Conservation (phyloP, 2,888 invertebrate species). For the Epirrhoe tristata region DNA sequence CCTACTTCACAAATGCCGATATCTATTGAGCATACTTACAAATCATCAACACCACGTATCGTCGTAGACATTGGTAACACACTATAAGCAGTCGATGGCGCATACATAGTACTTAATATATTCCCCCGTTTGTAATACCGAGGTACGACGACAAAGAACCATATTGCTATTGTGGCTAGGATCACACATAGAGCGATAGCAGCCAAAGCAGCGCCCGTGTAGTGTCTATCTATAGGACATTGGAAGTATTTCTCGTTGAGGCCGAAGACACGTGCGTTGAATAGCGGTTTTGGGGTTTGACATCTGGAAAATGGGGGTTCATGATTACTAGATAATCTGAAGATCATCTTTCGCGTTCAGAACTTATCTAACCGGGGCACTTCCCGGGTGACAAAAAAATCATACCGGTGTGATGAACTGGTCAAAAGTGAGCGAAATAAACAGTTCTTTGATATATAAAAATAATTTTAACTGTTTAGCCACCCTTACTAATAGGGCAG, state of each 20-base stretch:
- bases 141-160: slow-evolving; percentile 70
- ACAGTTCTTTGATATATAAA: too few species aligned
- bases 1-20: too few species aligned
- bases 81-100: slow-evolving; percentile 59
- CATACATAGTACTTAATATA: slow-evolving; percentile 53
- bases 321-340: neutral
- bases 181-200: slow-evolving; percentile 57
- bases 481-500: too few species aligned
- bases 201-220: slow-evolving; percentile 56
- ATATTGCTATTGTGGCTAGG: slow-evolving; percentile 61
- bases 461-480: too few species aligned
- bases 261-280: slow-evolving; percentile 75
- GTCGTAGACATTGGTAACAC: slow-evolving; percentile 57
- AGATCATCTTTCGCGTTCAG: too few species aligned
- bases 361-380: neutral
- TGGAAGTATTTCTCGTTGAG: slow-evolving; percentile 72
- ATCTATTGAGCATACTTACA: neutral
- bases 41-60: slow-evolving; percentile 23
- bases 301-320: slow-evolving; percentile 75
- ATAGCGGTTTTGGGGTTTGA: slow-evolving; percentile 66
- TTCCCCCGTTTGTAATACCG: slow-evolving; percentile 53
- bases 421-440: too few species aligned
- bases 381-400: too few species aligned
- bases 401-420: too few species aligned
- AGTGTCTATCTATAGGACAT: slow-evolving; percentile 57